Evolutionary conservation across 1,140 invertebrate genomes (phyloP).

Genomic region (Zaprionus camerounensis): DNA sequence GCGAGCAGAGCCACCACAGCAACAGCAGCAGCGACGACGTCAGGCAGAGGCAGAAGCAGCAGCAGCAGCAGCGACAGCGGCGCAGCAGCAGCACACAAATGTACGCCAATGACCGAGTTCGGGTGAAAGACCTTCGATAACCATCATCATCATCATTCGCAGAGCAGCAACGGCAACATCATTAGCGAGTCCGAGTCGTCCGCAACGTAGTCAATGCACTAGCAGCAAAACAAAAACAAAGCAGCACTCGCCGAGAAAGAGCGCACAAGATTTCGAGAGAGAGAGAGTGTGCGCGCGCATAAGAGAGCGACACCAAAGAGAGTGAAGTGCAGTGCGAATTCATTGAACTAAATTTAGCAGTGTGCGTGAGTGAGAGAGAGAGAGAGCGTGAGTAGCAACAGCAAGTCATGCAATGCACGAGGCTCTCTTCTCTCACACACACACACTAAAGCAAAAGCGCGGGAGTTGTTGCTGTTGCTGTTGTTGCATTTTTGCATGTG

Average conservation of each 20-base stretch:
- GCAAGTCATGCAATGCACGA: conserved; percentile 27
- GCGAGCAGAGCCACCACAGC: conserved; percentile 67
- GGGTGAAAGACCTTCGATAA: conserved; percentile 85
- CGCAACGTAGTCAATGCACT: conserved; percentile 65
- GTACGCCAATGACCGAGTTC: conserved; percentile 84
- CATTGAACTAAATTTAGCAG: conserved; percentile 78
- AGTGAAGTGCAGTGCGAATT: conserved; percentile 48
- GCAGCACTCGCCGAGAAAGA: conserved; percentile 33
- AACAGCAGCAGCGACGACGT: conserved; percentile 47
- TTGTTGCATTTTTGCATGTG: conserved; percentile 56
- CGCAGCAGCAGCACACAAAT: conserved; percentile 75
- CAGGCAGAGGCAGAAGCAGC: conserved; percentile 45
- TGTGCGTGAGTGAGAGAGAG: conserved; percentile 14
- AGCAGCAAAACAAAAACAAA: conserved; percentile 78
- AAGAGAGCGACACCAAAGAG: conserved; percentile 28
- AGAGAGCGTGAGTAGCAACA: background rate
- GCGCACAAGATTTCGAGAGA: conserved; percentile 1
- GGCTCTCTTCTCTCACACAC: conserved; percentile 8
- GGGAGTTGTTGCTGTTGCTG: conserved; percentile 72
- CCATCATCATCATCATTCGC: conserved; percentile 83
- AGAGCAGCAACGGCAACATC: conserved; percentile 75
- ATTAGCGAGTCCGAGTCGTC: conserved; percentile 61
- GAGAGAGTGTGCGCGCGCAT: background rate
- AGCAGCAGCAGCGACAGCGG: conserved; percentile 33
- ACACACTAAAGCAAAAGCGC: conserved; percentile 61